phyloP scores from a whole-genome alignment of 1,140 invertebrate genomes.

The Drosophila fuyamai region DNA sequence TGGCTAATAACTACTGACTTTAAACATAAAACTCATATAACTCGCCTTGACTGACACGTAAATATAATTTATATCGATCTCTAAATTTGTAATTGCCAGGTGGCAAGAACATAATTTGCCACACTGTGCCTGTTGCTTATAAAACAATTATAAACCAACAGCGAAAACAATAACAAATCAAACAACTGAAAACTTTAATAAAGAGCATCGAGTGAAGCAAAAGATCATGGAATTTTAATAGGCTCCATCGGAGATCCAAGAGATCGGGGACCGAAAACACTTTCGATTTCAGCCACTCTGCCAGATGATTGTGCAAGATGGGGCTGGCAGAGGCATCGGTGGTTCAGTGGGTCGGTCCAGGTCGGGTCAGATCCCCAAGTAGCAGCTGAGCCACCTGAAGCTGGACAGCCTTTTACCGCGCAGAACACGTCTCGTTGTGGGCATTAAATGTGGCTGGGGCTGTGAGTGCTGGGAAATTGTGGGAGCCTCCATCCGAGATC shows the following conservation, averaged over 20 bases:
- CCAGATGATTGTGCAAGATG: constrained; percentile 46
- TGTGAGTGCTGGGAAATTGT: constrained; percentile 33
- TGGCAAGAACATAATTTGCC: not conserved
- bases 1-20: too few species aligned
- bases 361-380: constrained; percentile 7
- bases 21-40: too few species aligned
- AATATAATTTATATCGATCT: not conserved
- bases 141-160: constrained; percentile 71
- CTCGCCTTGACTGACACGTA: too few species aligned
- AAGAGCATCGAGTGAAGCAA: constrained; percentile 47
- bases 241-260: constrained; percentile 3
- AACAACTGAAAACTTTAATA: constrained; percentile 49
- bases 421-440: constrained; percentile 76
- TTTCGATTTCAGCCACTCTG: constrained; percentile 39
- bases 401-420: constrained; percentile 41
- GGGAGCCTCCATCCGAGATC: constrained; percentile 11
- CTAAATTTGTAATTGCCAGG: not conserved
- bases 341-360: constrained; percentile 38
- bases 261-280: constrained; percentile 18
- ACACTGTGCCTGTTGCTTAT: constrained; percentile 52
- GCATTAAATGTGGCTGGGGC: constrained; percentile 41
- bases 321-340: not conserved
- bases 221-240: constrained; percentile 27
- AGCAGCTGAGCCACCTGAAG: not conserved
- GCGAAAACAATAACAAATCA: constrained; percentile 39